Evolutionary conservation across 2,113 vertebrate species (phyloP), one percentile per base, ranked within the genome.

Genomic region (Chaetodon trifascialis): DNA sequence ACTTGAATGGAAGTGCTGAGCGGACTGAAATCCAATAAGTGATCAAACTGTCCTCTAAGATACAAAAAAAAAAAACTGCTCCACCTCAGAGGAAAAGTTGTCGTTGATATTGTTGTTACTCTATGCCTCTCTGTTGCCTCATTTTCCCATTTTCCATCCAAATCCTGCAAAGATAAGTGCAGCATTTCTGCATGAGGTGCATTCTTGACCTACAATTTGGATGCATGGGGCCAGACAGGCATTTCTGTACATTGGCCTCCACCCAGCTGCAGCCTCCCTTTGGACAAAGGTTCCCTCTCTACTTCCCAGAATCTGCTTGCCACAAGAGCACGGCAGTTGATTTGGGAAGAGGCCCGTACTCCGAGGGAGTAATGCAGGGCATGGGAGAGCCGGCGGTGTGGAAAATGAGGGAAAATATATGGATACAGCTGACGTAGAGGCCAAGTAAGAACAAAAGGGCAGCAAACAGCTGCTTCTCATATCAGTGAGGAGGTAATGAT

Each of bases 401-500:
- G 68, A n/a, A 56, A 47, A 44, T 1, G 12, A 17, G 49, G 49
- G 9, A 19, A 60, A 56, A 71, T 42, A 54, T 23, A 70, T 54
- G 30, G 30, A 65, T 68, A 63, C 42, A 84, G 82, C 52, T 66
- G 69, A 78, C 23, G 44, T 6, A 64, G 58, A 88, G 52, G 64
- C 52, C 25, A 70, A 76, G 63, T 36, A 64, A 80, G 68, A 83
- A 85, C 56, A 83, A 85, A 87, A 84, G 58, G 23, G 70, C 10
- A 71, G 78, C 79, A 65, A 82, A 92, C 92, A 94, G 91, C 92
- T 94, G 91, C 73, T 94, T 93, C 92, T 92, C 76, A 92, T 94
- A 94, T 85, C 80, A 84, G 42, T 25, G 23, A 72, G 83, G 69
- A 49, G 76, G 79, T 80, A 80, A 88, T 83, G 51, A 87, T 84